Conservation (phyloP, 2,888 invertebrate genomes). For the Entomobrya multifasciata region DNA sequence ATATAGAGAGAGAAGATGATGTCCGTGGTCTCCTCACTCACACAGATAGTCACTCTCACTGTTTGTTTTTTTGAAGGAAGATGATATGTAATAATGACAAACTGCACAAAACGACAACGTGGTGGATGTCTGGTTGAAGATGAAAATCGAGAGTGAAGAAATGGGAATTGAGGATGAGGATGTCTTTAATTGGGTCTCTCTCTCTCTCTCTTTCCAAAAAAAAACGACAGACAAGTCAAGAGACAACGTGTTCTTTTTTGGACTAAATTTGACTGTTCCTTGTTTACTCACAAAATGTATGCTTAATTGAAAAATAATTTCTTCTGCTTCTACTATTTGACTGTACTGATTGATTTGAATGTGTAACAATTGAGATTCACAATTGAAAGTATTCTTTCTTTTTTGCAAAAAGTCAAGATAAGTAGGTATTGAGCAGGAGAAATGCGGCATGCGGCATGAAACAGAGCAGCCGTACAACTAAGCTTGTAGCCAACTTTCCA, state of each 20-base stretch:
- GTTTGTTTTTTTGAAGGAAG: too few species aligned
- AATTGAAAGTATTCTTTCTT: too few species aligned
- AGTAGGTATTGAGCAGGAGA: not conserved
- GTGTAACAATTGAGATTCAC: too few species aligned
- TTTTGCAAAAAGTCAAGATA: not conserved
- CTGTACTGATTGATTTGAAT: too few species aligned
- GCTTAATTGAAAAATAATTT: not conserved
- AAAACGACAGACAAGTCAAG: not conserved
- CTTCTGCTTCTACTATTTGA: not conserved
- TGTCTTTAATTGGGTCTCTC: slow-evolving; percentile 27
- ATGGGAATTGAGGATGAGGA: slow-evolving; percentile 24
- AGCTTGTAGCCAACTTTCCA: slow-evolving; percentile 29
- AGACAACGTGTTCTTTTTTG: not conserved
- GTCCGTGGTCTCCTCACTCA: too few species aligned
- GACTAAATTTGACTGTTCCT: slow-evolving; percentile 10
- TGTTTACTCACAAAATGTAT: not conserved
- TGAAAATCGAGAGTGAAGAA: slow-evolving; percentile 32
- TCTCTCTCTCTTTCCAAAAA: not conserved
- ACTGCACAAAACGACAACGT: not conserved
- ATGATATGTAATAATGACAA: not conserved
- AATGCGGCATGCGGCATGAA: slow-evolving; percentile 29
- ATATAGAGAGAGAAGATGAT: too few species aligned
- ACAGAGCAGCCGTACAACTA: slow-evolving; percentile 47
- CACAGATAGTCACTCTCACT: too few species aligned
- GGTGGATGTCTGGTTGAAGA: slow-evolving; percentile 2